Evolutionary conservation across 2,888 invertebrate genomes (phyloP).

Genomic region (Tridacna crocea): DNA sequence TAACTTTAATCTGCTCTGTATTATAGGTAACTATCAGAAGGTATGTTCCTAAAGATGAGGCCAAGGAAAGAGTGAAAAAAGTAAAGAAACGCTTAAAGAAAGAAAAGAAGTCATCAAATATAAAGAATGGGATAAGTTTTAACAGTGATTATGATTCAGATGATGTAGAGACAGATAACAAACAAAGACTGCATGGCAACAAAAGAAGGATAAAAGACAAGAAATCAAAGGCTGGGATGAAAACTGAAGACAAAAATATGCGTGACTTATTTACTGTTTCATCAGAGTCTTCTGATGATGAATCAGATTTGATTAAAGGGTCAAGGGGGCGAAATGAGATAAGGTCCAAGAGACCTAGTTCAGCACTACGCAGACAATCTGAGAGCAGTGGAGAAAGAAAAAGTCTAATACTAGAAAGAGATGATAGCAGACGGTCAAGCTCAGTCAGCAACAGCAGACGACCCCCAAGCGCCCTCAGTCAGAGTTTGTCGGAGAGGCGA

Average conservation of each 20-base stretch:
- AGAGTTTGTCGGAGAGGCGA: conserved; percentile 27
- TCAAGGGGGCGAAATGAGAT: background rate
- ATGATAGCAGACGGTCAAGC: conserved; percentile 16
- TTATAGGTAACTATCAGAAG: conserved; percentile 73
- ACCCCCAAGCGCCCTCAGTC: conserved; percentile 22
- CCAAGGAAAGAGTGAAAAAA: conserved; percentile 63
- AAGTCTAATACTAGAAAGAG: conserved; percentile 7
- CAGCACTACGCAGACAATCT: conserved; percentile 39
- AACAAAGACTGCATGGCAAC: background rate
- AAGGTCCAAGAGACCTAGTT: conserved; percentile 35
- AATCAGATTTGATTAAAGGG: background rate
- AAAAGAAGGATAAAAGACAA: conserved; percentile 15
- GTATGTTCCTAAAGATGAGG: conserved; percentile 70
- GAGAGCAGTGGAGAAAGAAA: conserved; percentile 5
- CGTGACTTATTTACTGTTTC: conserved; percentile 17
- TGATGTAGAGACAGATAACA: conserved; percentile 20
- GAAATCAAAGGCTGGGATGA: background rate
- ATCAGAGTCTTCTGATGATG: conserved; percentile 16
- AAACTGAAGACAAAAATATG: conserved; percentile 2
- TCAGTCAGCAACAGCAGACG: conserved; percentile 28
- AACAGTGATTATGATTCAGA: conserved; percentile 13
- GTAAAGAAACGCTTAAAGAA: conserved; percentile 66
- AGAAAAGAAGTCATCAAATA: conserved; percentile 46
- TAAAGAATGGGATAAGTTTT: conserved; percentile 30
- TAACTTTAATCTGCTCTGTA: background rate